Conservation (phyloP, 2,888 invertebrate genomes). For the Clunio marinus region DNA sequence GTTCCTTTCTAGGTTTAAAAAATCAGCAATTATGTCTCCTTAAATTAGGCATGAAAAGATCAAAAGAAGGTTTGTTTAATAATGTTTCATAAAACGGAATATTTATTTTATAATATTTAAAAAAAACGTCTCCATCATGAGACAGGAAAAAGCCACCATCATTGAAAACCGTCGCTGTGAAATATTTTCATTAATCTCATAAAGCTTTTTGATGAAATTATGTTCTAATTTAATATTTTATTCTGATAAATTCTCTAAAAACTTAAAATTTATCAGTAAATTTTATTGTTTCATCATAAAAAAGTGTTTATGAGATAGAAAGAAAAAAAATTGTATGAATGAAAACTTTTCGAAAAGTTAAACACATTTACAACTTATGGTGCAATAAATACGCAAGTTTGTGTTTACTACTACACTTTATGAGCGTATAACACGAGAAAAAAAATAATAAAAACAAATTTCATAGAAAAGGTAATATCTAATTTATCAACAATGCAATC, state of each 20-base stretch:
- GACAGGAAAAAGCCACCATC: constrained; percentile 1
- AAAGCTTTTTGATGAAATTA: too few species aligned
- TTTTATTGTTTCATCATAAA: too few species aligned
- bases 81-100: background rate
- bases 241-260: too few species aligned
- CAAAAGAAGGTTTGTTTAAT: constrained; percentile 39
- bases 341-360: too few species aligned
- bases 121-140: background rate
- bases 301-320: too few species aligned
- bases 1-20: constrained; percentile 33
- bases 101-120: too few species aligned
- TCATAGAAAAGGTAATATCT: too few species aligned
- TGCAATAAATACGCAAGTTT: background rate
- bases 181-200: background rate
- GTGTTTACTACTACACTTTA: background rate
- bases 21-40: constrained; percentile 37
- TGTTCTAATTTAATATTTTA: too few species aligned
- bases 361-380: background rate
- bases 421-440: background rate
- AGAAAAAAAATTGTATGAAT: too few species aligned
- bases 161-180: background rate
- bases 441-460: background rate
- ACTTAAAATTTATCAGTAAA: too few species aligned
- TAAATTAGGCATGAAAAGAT: constrained; percentile 40
- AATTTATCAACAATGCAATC: background rate